A percentile compares a stretch with the other conserved stretches of the same genome.
Conservation (phyloP, 2,113 vertebrate species). For the Fregetta grallaria region DNA sequence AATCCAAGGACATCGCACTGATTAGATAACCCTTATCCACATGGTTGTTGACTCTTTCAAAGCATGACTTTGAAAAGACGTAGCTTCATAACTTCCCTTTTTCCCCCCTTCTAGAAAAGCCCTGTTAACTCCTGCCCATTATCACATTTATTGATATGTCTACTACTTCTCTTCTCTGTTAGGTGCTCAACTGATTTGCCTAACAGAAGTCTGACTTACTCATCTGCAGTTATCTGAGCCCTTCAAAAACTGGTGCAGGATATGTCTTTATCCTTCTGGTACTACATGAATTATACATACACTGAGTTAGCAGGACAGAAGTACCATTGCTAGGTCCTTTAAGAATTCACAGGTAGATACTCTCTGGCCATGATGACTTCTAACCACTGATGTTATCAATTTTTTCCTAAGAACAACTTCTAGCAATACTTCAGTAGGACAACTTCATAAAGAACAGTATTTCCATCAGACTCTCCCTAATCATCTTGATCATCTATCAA, state of each 20-base stretch:
- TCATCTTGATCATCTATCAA: background rate
- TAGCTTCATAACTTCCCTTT: background rate
- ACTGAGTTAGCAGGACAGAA: background rate
- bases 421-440: background rate
- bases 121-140: background rate
- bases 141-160: background rate
- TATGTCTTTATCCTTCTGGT: background rate
- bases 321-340: background rate
- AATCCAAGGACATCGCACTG: slow-evolving; percentile 33
- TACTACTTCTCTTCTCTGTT: background rate
- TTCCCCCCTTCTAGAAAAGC: background rate
- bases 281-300: background rate
- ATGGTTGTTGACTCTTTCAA: slow-evolving; percentile 9
- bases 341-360: background rate
- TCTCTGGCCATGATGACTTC: background rate
- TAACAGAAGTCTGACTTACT: background rate
- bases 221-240: background rate
- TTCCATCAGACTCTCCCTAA: background rate
- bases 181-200: fast-evolving
- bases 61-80: slow-evolving; percentile 28
- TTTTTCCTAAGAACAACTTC: background rate
- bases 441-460: background rate
- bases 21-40: slow-evolving; percentile 54
- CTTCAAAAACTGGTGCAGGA: background rate
- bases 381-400: fast-evolving